These are phyloP conservation scores for Tridacna gigas DNA, from an alignment of 2,888 invertebrate species.

Conservation along the genomic window DNA sequence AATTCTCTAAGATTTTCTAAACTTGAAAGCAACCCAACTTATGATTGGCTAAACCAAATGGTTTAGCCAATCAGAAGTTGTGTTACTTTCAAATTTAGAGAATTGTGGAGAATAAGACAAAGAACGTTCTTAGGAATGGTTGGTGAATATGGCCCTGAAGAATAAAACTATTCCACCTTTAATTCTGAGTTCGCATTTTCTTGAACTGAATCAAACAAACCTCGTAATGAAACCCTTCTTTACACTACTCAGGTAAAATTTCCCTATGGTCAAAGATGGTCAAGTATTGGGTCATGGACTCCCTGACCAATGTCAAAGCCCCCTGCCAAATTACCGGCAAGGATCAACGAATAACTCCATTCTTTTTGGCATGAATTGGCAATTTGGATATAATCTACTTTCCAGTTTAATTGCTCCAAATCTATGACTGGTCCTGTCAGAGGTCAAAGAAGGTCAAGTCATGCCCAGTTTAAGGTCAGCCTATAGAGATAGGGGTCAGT, in stretches of 20 bases:
- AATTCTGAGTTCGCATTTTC: too few relatives aligned
- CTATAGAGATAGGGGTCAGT: slow-evolving; percentile 54
- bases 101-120: too few relatives aligned
- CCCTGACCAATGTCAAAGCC: slow-evolving; percentile 46
- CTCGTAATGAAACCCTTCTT: too few relatives aligned
- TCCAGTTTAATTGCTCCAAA: slow-evolving; percentile 63
- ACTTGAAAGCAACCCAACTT: too few relatives aligned
- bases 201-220: too few relatives aligned
- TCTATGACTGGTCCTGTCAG: slow-evolving; percentile 56
- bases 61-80: too few relatives aligned
- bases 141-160: too few relatives aligned
- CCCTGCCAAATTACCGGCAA: slow-evolving; percentile 38
- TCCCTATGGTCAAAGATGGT: slow-evolving; percentile 36
- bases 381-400: slow-evolving; percentile 67
- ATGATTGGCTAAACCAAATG: too few relatives aligned
- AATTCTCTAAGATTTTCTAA: too few relatives aligned
- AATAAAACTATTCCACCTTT: too few relatives aligned
- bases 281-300: slow-evolving; percentile 53
- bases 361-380: slow-evolving; percentile 47
- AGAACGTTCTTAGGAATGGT: too few relatives aligned
- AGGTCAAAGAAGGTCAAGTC: slow-evolving; percentile 61
- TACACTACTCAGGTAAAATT: background rate
- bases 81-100: too few relatives aligned
- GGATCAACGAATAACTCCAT: slow-evolving; percentile 47
- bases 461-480: slow-evolving; percentile 62